A percentile compares a stretch with the other conserved stretches of the same genome.
Conservation (phyloP, 1,140 invertebrate species). For the Sogatella furcifera region DNA sequence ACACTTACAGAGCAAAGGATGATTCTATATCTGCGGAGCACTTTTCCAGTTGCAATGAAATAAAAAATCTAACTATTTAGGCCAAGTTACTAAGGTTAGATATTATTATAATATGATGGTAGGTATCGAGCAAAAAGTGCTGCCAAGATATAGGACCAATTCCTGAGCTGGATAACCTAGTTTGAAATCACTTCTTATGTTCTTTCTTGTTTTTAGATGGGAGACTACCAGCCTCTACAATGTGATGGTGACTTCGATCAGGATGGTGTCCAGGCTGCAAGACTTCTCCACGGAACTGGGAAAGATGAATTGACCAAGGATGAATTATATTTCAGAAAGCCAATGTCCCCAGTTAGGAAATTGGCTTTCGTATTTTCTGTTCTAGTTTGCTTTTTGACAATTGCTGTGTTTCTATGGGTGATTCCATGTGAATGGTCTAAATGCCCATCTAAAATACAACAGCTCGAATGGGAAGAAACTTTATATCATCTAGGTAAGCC, state of each 20-base stretch:
- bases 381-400: constrained; percentile 52
- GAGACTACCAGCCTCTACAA: constrained; percentile 20
- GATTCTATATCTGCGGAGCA: too few species aligned
- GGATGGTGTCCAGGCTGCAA: background rate
- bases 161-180: too few species aligned
- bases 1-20: too few species aligned
- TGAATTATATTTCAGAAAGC: constrained; percentile 14
- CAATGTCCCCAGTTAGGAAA: constrained; percentile 47
- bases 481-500: constrained; percentile 60
- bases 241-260: constrained; percentile 14
- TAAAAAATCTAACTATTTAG: too few species aligned
- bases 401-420: constrained; percentile 60
- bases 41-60: too few species aligned
- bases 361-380: constrained; percentile 55
- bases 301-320: background rate
- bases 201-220: constrained; percentile 3
- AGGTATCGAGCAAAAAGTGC: too few species aligned
- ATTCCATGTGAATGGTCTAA: constrained; percentile 56
- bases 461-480: constrained; percentile 33
- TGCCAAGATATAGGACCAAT: too few species aligned
- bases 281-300: background rate
- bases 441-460: constrained; percentile 45
- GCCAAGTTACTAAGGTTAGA: too few species aligned
- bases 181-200: too few species aligned
- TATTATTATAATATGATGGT: too few species aligned